Base-by-base conservation (phyloP, 1,140 invertebrate species). In the Leptinotarsa undecemlineata region DNA sequence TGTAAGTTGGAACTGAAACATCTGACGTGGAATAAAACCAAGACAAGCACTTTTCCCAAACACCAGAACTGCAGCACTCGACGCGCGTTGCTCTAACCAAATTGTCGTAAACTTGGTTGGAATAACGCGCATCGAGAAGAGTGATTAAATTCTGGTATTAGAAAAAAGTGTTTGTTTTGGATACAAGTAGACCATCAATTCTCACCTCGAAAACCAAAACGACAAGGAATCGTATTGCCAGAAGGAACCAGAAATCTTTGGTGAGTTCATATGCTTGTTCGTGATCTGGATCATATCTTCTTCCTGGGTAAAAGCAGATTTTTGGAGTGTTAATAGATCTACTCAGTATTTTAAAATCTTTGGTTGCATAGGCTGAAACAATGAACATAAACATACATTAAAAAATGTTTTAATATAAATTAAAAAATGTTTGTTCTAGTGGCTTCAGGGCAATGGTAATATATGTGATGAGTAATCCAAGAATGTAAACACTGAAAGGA, bases 151-250 rank as follows among this genome's bases (percentile, higher is more conserved):
- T 11, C 33, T 42, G 8, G 8, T 42, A 8, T 11, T 42, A 42
- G 33, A 42, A 42, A 42, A 42, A 42, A 42, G 8, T 42, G 0
- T 8, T 42, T 42, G 0, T 42, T 42, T 42, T 11, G 8, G 33
- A 42, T 42, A 42, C 8, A 42, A 42, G 33, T 42, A 42, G 33
- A 11, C 11, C 11, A 11, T 42, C 33, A 42, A 42, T 42, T 42
- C 15, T 73, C 21, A 77, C 76, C 74, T 77, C 76, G 21, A 77
- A 77, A 61, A 77, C 48, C 21, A 75, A 48, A n/a, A 77, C 76
- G 21, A 48, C 26, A 19, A 42, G 61, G 21, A 77, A 72, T 33
- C 74, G 73, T 8, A 68, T 68, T 11, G 47, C 72, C 23, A 77
- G 48, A 60, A 57, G 21, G 1, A 42, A 47, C 72, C 73, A 77